Base-by-base conservation (phyloP, 92 coral and sea anemone species). In the Epizoanthus scotinus region DNA sequence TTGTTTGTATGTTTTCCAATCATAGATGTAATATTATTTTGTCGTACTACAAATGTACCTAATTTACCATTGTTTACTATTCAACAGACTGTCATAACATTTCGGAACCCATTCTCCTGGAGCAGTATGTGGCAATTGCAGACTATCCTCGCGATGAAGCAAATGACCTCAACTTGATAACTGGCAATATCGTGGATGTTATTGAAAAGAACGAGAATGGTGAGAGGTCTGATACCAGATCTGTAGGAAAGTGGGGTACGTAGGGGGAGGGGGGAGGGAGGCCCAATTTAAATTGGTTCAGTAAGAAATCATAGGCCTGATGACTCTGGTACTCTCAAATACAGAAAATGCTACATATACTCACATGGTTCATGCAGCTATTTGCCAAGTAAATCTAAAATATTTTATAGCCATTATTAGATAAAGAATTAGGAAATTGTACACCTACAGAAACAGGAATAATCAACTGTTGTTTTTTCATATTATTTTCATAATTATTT, bases 131-230 rank as follows among this genome's bases (percentile, higher is more conserved):
- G 40, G 98, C 86, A 27, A 87, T 93, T 42, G 70, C 90, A 34
- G 97, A 91, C 59, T 93, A 95, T 90, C 82, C 86, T 36, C 84
- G 86, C 67, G 78, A 67, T 47, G 79, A 87, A 34, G 78, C 75
- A 47, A 91, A 84, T 8, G 98, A 87, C 70, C 81, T 93, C 68
- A 87, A 71, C 73, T 88, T 95, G 24, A 87, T 79, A 40, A 90
- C 92, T n/a, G 98, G 98, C 19, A 87, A 95, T 77, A 90, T 95
- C n/a, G 95, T 95, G 70, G 98, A 95, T 42, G 98, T 95, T 10
- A 85, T 95, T 36, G 89, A 90, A 70, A 95, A 85, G 83, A 88
- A 86, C 61, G 98, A 92, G 21, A 95, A 92, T 59, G 98, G 98
- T 95, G 63, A 54, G 91, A 54, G 8, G 55, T 13, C 36, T 36